Base-by-base conservation (phyloP, 2,888 invertebrate species). In the Coelinius sp. region DNA sequence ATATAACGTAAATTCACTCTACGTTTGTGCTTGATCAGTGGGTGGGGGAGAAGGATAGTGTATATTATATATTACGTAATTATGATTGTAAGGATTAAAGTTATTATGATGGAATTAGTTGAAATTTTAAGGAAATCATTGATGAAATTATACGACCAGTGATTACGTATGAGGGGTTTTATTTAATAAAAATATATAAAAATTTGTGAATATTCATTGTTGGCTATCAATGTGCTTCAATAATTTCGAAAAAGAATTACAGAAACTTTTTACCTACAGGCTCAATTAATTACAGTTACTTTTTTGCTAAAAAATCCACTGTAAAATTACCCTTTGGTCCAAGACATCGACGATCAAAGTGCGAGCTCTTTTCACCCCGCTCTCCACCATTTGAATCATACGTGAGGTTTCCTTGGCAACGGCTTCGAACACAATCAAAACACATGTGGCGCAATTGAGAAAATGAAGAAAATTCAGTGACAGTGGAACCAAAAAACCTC, bases 101-200 rank as follows among this genome's bases (percentile, higher is more conserved):
- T 70, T 69, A 27, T 35, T 53, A 66, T 68, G 41, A 68, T 65
- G 63, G 25, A 56, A 66, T 71, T 66, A 73, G 70, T 80, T 80
- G 83, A 82, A 80, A 79, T 77, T 77, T 78, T 77, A 46, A 74
- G n/a, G 75, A 70, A 69, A 67, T 66, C 10, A 68, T 79, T 78
- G 77, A 75, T 77, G 76, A 71, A 76, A 79, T 76, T 82, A 82
- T 83, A 80, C 78, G 73, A 76, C 76, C 77, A 77, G 81, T 80
- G 80, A 80, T 56, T 46, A 46, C 46, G n/a, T 46, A 17, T 14
- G 20, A 17, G 59, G 59, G 14, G 31, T 59, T 59, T 59, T 59
- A 59, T 81, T 83, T 79, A 84, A 84, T 84, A 84, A 84, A 84
- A 84, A 84, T 79, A 75, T 76, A 76, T 78, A 77, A 78, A 80